phyloP scores from a whole-genome alignment of 2,113 vertebrate species.

The Trematomus loennbergii region DNA sequence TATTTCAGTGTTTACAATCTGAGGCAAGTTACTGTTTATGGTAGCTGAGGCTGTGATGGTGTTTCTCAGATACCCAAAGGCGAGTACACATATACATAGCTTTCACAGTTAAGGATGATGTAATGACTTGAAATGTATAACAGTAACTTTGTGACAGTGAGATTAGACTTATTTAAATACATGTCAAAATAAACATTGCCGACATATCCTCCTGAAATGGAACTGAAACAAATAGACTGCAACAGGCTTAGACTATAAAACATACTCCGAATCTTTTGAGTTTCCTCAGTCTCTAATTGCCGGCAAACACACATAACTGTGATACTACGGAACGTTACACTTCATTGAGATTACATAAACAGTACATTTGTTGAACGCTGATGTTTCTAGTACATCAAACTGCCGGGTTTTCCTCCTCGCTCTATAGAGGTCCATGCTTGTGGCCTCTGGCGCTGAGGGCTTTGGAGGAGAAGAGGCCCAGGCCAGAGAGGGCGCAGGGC shows the following conservation, averaged over 20 bases:
- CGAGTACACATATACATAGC: conserved; percentile 1
- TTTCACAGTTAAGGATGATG: conserved; percentile 41
- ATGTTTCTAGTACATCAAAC: conserved; percentile 60
- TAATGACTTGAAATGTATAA: conserved; percentile 50
- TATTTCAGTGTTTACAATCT: conserved; percentile 53
- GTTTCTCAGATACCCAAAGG: conserved; percentile 36
- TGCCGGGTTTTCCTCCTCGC: conserved; percentile 30
- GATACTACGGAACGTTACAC: conserved; percentile 40
- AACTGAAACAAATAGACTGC: conserved; percentile 22
- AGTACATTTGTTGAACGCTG: conserved; percentile 53
- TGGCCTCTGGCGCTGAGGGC: conserved; percentile 53
- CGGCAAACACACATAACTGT: conserved; percentile 30
- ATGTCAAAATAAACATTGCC: conserved; percentile 42
- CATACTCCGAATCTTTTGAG: conserved; percentile 25
- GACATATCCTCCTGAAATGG: conserved; percentile 19
- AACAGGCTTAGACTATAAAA: conserved; percentile 36
- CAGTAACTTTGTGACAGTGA: conserved; percentile 22
- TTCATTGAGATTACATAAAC: conserved; percentile 59
- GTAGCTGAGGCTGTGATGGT: conserved; percentile 39
- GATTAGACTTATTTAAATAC: conserved; percentile 31
- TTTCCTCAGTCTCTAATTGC: conserved; percentile 24
- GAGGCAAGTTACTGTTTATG: conserved; percentile 43
- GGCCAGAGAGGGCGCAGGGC: conserved; percentile 70
- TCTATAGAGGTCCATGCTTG: conserved; percentile 41
- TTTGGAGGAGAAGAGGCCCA: conserved; percentile 64